Base-by-base conservation (phyloP, 2,888 invertebrate genomes). In the Noctua janthe region DNA sequence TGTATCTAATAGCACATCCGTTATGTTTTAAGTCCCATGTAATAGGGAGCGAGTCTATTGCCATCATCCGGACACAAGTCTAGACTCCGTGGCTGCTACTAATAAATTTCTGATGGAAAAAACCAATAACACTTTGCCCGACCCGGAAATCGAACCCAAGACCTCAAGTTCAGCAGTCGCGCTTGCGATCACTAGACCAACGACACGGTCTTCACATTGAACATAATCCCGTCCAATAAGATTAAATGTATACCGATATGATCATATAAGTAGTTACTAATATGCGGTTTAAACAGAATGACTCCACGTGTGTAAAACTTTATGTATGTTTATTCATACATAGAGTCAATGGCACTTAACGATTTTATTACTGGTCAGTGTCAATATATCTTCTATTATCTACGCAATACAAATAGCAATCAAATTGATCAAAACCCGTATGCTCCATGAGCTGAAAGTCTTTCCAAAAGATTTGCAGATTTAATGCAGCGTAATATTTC, bases 351-450 rank as follows among this genome's bases (percentile, higher is more conserved):
- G 43, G 47, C 13, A 78, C 51, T n/a, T 8, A 23, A 54, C 23
- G 23, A 43, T 71, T 83, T 78, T 83, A 67, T 77, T 51, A 59
- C 43, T 66, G 13, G 20, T 67, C 13, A 35, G 71, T 84, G 29
- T 70, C 56, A 83, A 71, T 43, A 47, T 13, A 10, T 35, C n/a
- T 49, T 77, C 43, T 51, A 15, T 49, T 43, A 39, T 66, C 39
- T 66, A 66, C 20, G 2, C 47, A 13, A 15, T 49, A 66, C 17
- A 56, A 35, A 39, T 15, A 43, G 7, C 35, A 75, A 67, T 67
- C 5, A n/a, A 67, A n/a, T 35, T 67, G 49, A 67, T 67, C 6
- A 73, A 39, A 73, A 23, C 39, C 10, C 1, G 5, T 49, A 2
- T 29, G 6, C 39, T 23, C 11, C 39, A 39, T 2, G 6, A 23